Base-by-base conservation (phyloP, 2,797 vertebrate species). In the Allobates femoralis region DNA sequence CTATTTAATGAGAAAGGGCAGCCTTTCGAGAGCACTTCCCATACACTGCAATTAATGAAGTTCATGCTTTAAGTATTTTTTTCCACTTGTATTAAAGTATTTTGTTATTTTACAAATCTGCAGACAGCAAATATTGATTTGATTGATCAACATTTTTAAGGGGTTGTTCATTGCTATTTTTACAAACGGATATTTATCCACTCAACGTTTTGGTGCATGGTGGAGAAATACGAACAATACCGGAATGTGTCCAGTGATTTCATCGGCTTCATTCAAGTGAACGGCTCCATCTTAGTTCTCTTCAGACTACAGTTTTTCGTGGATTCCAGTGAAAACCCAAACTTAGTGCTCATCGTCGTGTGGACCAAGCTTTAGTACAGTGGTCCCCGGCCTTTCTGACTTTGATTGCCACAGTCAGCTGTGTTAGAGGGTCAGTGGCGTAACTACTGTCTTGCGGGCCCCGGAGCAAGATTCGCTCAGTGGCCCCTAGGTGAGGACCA, bases 11-110 rank as follows among this genome's bases (percentile, higher is more conserved):
- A 58, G 0, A 0, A 37, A 79, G 50, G 79, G 80, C 2, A 26
- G 76, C 58, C 23, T 83, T 60, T 77, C 11, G 12, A 46, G 34
- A 41, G 67, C 34, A 23, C 34, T 71, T 71, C 67, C 67, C 67
- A 71, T n/a, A 71, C 19, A 74, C 3, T 74, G 41, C 41, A 74
- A 26, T 73, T 5, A 12, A n/a, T 21, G 10, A 3, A 37, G 8
- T 32, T 19, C 26, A 30, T 1, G 55, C 8, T 21, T 56, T 21
- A 30, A 14, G 15, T 64, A 64, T 8, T 19, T 67, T 34, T 67
- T 67, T 2, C 18, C 1, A 67, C 8, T 58, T 23, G 7, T 21
- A 23, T 23, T 23, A 5, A n/a, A n/a, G n/a, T n/a, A 23, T n/a
- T 23, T 8, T 58, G 23, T 58, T 21, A 21, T 1, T 58, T 58